phyloP scores from a whole-genome alignment of 1,140 invertebrate species.

The Papilio dardanus region DNA sequence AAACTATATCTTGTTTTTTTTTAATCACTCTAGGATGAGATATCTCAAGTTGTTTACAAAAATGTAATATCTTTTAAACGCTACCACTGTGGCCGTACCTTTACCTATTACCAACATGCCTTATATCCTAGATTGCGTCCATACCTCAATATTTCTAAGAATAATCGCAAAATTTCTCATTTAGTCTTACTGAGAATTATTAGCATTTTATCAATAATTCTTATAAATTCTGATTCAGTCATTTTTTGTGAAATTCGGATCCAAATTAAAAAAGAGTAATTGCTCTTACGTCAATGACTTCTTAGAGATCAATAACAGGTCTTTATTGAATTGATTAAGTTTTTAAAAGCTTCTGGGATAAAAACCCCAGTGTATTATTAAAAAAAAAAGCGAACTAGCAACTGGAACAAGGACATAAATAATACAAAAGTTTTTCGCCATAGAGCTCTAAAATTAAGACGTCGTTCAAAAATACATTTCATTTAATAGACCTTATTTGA shows the following conservation, averaged over 20 bases:
- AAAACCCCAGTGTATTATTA: too few relatives aligned
- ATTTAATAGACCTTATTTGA: too few relatives aligned
- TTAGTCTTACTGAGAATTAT: slow-evolving; percentile 4
- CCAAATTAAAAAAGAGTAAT: neutral
- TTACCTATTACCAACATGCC: slow-evolving; percentile 31
- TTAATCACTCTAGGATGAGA: too few relatives aligned
- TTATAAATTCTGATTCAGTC: neutral
- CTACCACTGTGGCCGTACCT: slow-evolving; percentile 6
- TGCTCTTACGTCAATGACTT: neutral
- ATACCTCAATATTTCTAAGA: slow-evolving; percentile 31
- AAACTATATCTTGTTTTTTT: too few relatives aligned
- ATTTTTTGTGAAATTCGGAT: neutral
- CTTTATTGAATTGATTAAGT: too few relatives aligned
- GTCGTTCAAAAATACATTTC: too few relatives aligned
- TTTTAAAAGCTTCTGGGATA: too few relatives aligned
- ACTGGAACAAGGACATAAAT: too few relatives aligned
- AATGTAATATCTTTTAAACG: neutral
- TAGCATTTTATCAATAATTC: neutral
- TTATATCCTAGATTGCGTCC: slow-evolving; percentile 24
- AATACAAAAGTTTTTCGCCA: too few relatives aligned
- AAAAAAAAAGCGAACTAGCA: too few relatives aligned
- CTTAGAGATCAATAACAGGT: neutral
- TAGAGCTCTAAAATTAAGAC: too few relatives aligned
- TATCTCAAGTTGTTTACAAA: neutral
- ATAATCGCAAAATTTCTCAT: slow-evolving; percentile 8